Percentiles rank a stretch among this genome's conserved stretches.
Evolutionary conservation across 2,797 vertebrate species (phyloP).

Genomic region (Mallotus villosus): DNA sequence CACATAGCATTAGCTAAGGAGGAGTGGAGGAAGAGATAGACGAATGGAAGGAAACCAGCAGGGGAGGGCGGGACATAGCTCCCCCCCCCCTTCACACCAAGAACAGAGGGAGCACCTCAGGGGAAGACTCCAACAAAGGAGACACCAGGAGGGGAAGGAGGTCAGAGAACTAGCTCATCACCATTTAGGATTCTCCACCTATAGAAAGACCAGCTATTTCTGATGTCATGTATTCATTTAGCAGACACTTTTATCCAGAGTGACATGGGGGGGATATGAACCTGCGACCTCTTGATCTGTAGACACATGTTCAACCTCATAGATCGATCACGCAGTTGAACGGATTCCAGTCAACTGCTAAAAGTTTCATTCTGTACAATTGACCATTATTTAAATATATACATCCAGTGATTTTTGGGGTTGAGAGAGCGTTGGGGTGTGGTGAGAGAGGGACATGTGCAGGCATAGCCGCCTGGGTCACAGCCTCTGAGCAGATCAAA

Average conservation of each 20-base stretch:
- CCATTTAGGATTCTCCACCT: background rate
- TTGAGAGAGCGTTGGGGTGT: background rate
- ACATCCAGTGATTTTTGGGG: no score
- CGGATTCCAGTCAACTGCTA: no score
- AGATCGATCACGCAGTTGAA: no score
- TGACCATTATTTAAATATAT: no score
- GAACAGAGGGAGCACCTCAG: conserved; percentile 7
- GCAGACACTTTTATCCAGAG: no score
- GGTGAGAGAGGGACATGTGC: background rate
- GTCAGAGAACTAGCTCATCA: background rate
- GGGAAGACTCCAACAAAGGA: conserved; percentile 50
- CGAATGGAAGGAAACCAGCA: conserved; percentile 11
- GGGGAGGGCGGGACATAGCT: conserved; percentile 21
- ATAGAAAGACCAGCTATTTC: conserved; percentile 44
- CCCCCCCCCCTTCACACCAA: conserved; percentile 17
- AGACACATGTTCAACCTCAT: no score
- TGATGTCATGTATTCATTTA: conserved; percentile 32
- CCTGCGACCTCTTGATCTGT: no score
- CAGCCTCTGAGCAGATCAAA: conserved; percentile 26
- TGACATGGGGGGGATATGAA: no score
- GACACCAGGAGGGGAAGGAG: conserved; percentile 31
- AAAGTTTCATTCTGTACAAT: no score
- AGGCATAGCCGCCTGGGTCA: conserved; percentile 11
- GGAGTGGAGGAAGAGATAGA: conserved; percentile 3
- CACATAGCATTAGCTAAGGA: conserved; percentile 33